Evolutionary conservation across 2,113 vertebrate genomes (phyloP).

Genomic region (Nicator chloris): DNA sequence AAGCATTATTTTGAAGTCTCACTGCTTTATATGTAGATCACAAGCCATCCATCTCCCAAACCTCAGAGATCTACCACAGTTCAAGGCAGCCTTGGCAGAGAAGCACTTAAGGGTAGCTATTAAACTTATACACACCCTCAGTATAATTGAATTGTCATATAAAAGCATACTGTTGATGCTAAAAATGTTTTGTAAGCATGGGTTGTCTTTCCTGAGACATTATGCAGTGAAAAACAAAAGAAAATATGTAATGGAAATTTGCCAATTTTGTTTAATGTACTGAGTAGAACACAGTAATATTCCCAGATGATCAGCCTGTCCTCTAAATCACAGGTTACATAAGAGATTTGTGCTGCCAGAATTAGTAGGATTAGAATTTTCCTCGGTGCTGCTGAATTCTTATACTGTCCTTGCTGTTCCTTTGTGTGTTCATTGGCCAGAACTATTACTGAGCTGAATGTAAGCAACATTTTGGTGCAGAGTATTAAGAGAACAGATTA

Average conservation of each 20-base stretch:
- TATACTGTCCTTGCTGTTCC: not conserved
- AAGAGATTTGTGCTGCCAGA: slow-evolving; percentile 10
- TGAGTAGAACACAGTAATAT: not conserved
- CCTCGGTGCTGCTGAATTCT: not conserved
- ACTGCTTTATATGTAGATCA: not conserved
- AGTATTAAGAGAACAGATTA: not conserved
- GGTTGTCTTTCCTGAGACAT: not conserved
- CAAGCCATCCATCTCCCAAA: not conserved
- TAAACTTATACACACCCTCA: not conserved
- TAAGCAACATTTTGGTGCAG: not conserved
- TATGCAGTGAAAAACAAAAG: not conserved
- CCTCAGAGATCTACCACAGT: not conserved
- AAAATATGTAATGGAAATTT: not conserved
- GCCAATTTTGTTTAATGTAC: not conserved
- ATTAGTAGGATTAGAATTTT: slow-evolving; percentile 24
- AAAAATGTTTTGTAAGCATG: not conserved
- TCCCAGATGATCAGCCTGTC: not conserved
- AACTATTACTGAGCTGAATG: not conserved
- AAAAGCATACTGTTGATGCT: not conserved
- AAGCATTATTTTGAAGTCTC: not conserved
- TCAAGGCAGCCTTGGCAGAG: not conserved
- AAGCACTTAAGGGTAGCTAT: not conserved
- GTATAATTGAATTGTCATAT: not conserved
- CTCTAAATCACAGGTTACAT: slow-evolving; percentile 1
- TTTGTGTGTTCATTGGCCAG: not conserved